These are phyloP conservation scores for Aphelinus certus DNA, from an alignment of 1,140 invertebrate species.

Conservation along the genomic window DNA sequence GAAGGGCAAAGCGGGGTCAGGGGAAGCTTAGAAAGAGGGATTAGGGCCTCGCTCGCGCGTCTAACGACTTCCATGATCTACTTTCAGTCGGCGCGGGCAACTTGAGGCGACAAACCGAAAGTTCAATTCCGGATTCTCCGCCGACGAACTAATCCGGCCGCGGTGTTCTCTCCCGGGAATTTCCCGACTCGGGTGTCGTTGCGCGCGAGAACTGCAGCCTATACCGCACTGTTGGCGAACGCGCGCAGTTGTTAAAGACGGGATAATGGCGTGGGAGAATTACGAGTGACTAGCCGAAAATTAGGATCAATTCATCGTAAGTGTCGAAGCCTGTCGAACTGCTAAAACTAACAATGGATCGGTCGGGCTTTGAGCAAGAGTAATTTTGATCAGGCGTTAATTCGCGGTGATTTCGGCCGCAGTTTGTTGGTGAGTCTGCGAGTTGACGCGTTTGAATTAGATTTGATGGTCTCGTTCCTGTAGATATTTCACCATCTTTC, in stretches of 20 bases:
- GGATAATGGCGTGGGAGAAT: slow-evolving; percentile 14
- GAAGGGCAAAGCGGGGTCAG: neutral
- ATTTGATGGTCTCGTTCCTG: too few species aligned
- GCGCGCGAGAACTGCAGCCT: neutral
- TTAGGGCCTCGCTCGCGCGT: slow-evolving; percentile 5
- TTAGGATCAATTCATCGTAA: slow-evolving; percentile 13
- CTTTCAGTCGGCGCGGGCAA: slow-evolving; percentile 12
- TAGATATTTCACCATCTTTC: too few species aligned
- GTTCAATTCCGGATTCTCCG: slow-evolving; percentile 25
- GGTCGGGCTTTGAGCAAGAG: too few species aligned
- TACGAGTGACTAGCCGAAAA: slow-evolving; percentile 27
- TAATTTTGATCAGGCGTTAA: too few species aligned
- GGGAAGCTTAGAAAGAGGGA: slow-evolving; percentile 20
- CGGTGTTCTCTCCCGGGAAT: neutral
- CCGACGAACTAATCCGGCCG: neutral
- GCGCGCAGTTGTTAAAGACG: too few species aligned
- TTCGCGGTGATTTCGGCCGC: too few species aligned
- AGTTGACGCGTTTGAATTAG: too few species aligned
- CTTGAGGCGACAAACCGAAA: slow-evolving; percentile 13
- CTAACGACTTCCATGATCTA: slow-evolving; percentile 14
- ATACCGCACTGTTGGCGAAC: too few species aligned
- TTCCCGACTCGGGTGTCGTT: slow-evolving; percentile 10
- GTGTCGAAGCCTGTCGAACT: too few species aligned
- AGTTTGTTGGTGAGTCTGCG: too few species aligned
- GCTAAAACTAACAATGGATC: too few species aligned